A percentile compares a stretch with the other conserved stretches of the same genome.
Conservation (phyloP, 1,140 invertebrate genomes). For the Drosophila repleta region DNA sequence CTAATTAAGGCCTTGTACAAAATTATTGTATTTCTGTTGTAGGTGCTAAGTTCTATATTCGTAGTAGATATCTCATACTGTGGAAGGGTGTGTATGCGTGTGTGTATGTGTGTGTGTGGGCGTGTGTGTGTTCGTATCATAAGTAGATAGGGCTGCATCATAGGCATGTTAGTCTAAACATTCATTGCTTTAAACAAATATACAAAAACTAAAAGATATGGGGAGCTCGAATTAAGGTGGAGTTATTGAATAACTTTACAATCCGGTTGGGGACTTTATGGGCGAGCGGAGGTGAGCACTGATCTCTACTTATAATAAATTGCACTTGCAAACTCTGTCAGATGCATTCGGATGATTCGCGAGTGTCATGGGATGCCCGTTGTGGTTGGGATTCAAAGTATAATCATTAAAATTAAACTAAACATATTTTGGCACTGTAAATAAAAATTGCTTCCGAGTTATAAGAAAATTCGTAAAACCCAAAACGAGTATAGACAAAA, state of each 20-base stretch:
- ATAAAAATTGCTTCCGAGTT: conserved; percentile 65
- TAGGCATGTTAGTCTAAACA: conserved; percentile 56
- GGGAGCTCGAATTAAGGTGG: conserved; percentile 10
- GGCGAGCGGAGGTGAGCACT: background rate
- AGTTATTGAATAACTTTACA: conserved; percentile 38
- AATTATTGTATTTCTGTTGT: conserved; percentile 75
- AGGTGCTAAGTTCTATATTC: conserved; percentile 76
- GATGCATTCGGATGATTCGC: conserved; percentile 40
- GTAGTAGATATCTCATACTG: conserved; percentile 37
- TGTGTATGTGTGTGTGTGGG: conserved; percentile 15
- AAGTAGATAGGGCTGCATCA: conserved; percentile 57
- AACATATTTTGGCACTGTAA: conserved; percentile 82
- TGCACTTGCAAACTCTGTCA: conserved; percentile 51
- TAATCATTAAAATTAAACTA: conserved; percentile 77
- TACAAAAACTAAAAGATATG: conserved; percentile 58
- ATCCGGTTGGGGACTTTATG: conserved; percentile 10
- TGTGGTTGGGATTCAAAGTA: conserved; percentile 44
- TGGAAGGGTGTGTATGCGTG: conserved; percentile 19
- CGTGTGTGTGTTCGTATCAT: conserved; percentile 20
- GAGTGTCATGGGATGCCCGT: conserved; percentile 30
- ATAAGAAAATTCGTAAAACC: conserved; percentile 49
- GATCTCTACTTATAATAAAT: conserved; percentile 45
- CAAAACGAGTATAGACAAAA: conserved; percentile 30
- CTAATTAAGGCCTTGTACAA: conserved; percentile 82
- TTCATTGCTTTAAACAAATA: conserved; percentile 71